phyloP scores from a whole-genome alignment of 2,888 invertebrate species.

The Uloborus plumipes region DNA sequence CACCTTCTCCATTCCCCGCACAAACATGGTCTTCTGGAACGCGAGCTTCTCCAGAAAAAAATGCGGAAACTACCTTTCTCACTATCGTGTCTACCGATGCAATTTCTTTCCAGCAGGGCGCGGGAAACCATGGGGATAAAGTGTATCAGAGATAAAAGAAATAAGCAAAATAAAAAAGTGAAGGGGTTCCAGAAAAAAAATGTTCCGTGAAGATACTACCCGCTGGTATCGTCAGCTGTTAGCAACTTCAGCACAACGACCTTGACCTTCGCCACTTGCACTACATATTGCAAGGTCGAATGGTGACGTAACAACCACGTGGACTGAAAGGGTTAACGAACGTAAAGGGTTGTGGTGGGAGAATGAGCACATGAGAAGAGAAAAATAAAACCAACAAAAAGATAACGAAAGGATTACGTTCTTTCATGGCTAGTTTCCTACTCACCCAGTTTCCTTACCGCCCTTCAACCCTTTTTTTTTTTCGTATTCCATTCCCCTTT shows the following conservation, averaged over 20 bases:
- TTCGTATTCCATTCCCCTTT: background rate
- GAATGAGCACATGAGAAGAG: conserved; percentile 15
- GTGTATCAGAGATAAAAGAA: too few relatives aligned
- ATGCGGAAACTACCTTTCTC: too few relatives aligned
- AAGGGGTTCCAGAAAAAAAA: too few relatives aligned
- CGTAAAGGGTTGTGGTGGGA: conserved; percentile 52
- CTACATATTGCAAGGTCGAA: conserved; percentile 46
- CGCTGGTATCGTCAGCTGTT: background rate
- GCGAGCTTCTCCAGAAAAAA: too few relatives aligned
- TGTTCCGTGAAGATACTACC: too few relatives aligned
- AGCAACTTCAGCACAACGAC: conserved; percentile 17
- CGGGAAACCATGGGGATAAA: too few relatives aligned
- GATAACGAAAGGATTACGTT: conserved; percentile 44
- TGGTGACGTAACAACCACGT: conserved; percentile 48
- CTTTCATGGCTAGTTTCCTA: conserved; percentile 27
- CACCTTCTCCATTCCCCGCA: too few relatives aligned
- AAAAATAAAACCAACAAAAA: conserved; percentile 13
- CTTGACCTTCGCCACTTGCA: conserved; percentile 53
- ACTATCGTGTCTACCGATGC: too few relatives aligned
- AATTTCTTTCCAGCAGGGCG: too few relatives aligned
- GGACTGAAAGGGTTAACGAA: conserved; percentile 61
- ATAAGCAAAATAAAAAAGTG: too few relatives aligned
- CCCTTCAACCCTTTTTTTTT: conserved; percentile 31
- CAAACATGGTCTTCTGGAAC: too few relatives aligned
- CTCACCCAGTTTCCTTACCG: conserved; percentile 42